A percentile compares a stretch with the other conserved stretches of the same genome.
These are phyloP conservation scores for Diaphora mendica DNA, from an alignment of 2,888 invertebrate genomes.

Conservation along the genomic window DNA sequence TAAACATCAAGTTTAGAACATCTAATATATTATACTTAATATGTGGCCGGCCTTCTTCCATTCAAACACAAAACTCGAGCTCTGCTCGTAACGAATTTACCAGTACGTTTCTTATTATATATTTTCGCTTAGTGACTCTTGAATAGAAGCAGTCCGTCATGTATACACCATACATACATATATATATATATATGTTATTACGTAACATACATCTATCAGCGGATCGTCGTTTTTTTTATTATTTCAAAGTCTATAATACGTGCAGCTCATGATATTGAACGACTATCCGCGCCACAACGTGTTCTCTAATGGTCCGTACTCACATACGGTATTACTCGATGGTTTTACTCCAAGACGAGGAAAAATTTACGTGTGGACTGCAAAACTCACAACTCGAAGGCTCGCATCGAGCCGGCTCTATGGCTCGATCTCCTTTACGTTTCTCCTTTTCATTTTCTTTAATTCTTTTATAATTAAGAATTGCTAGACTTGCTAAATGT, in stretches of 20 bases:
- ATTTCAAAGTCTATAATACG: slow-evolving; percentile 24
- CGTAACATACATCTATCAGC: slow-evolving; percentile 25
- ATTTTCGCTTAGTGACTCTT: slow-evolving; percentile 15
- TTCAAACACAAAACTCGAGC: slow-evolving; percentile 22
- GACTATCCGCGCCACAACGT: slow-evolving; percentile 24
- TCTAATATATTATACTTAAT: slow-evolving; percentile 21
- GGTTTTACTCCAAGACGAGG: no score
- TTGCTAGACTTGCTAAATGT: no score
- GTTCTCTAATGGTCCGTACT: no score
- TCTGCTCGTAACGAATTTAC: slow-evolving; percentile 13
- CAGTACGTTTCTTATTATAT: neutral
- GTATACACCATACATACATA: neutral
- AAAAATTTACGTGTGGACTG: no score
- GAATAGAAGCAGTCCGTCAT: slow-evolving; percentile 30
- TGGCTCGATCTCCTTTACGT: no score
- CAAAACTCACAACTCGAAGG: no score
- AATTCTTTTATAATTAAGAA: no score
- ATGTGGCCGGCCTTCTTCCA: slow-evolving; percentile 23
- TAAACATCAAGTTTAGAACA: slow-evolving; percentile 36
- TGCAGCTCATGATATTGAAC: slow-evolving; percentile 15
- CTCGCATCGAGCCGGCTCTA: no score
- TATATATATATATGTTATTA: slow-evolving; percentile 9
- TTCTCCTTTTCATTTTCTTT: no score
- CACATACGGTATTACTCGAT: no score
- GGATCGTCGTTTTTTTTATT: slow-evolving; percentile 20